Evolutionary conservation across 2,113 vertebrate genomes (phyloP).

Genomic region (Sturnus vulgaris): DNA sequence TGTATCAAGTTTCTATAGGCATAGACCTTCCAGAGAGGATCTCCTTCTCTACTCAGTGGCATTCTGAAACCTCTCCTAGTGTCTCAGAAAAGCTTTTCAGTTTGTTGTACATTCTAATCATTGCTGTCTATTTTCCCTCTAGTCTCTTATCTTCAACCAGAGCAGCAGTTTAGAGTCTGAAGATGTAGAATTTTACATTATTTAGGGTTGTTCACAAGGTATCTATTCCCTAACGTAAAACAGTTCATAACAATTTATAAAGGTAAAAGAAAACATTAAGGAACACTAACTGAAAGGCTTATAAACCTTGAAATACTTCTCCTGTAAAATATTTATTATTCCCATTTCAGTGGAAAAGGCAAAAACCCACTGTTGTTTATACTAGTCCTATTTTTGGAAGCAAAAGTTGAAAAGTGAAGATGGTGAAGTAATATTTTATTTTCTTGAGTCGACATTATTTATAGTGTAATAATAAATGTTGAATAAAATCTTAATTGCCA

Average conservation of each 20-base stretch:
- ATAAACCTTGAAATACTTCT: not conserved
- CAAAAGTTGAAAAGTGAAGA: not conserved
- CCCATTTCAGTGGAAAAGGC: not conserved
- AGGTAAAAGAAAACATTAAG: not conserved
- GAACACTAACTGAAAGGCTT: not conserved
- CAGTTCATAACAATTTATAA: not conserved
- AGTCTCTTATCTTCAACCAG: not conserved
- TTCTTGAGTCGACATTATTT: not conserved
- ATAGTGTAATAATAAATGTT: not conserved
- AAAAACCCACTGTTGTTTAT: not conserved
- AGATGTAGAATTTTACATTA: not conserved
- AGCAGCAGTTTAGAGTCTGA: not conserved
- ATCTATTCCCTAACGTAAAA: not conserved
- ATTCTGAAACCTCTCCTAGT: not conserved
- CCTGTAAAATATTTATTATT: not conserved
- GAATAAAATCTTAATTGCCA: not conserved
- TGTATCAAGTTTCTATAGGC: not conserved
- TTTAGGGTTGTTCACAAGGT: not conserved
- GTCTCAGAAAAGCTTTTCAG: accelerated
- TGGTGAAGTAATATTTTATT: not conserved
- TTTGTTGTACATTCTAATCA: not conserved
- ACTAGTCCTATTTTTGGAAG: not conserved
- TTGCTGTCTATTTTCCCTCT: not conserved
- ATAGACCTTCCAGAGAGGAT: not conserved
- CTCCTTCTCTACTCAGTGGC: not conserved